These are phyloP conservation scores for Argyrosomus regius DNA, from an alignment of 2,797 vertebrate genomes.

Conservation along the genomic window DNA sequence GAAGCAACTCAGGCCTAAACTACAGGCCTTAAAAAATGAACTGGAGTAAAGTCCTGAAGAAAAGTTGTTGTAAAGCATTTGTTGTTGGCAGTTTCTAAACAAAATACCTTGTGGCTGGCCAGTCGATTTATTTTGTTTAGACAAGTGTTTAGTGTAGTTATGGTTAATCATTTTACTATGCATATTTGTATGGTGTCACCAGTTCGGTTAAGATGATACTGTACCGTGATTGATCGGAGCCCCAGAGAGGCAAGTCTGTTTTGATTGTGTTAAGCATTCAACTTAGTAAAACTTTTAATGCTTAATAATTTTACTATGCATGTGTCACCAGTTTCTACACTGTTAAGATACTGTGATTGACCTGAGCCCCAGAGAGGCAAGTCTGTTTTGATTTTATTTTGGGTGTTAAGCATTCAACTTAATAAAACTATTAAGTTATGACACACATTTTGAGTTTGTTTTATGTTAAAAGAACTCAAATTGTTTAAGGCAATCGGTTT, in stretches of 20 bases:
- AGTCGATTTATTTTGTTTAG: no score
- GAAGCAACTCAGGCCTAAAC: conserved; percentile 20
- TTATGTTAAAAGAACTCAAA: neutral
- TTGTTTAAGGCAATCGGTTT: neutral
- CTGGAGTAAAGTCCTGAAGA: conserved; percentile 4
- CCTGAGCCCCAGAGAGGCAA: no score
- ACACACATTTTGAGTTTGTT: neutral
- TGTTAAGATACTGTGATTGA: no score
- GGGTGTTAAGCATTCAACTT: neutral
- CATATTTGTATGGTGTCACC: no score
- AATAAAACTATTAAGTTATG: neutral
- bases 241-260: no score
- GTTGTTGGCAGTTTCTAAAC: neutral
- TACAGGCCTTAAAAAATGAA: conserved; percentile 34
- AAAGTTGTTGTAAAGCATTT: neutral
- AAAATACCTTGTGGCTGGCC: no score
- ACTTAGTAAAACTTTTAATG: neutral
- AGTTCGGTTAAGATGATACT: no score
- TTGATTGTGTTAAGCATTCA: neutral
- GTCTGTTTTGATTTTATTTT: neutral
- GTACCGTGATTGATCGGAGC: no score
- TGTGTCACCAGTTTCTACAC: no score
- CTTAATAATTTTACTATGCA: no score
- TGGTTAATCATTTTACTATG: no score
- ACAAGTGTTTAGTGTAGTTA: no score